These are phyloP conservation scores for Pseudomyrmex dendroicus DNA, from an alignment of 1,140 invertebrate species.

Conservation along the genomic window DNA sequence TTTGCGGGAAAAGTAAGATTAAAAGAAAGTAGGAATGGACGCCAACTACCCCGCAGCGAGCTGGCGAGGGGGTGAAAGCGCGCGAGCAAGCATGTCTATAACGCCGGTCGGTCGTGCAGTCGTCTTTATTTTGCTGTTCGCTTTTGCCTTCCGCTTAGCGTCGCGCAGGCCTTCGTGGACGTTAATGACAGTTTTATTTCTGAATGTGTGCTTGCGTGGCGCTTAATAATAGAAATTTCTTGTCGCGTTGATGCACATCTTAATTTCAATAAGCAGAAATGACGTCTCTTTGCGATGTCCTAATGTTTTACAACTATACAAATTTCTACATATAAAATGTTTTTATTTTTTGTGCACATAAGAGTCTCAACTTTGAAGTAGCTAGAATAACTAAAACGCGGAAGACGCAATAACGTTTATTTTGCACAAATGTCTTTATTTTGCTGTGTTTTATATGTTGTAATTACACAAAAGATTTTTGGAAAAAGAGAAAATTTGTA, in stretches of 20 bases:
- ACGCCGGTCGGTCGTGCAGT: conserved; percentile 61
- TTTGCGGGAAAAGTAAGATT: conserved; percentile 85
- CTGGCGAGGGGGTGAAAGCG: conserved; percentile 37
- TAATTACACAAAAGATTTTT: not conserved
- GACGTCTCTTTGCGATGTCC: not conserved
- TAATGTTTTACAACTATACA: not conserved
- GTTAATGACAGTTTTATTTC: conserved; percentile 51
- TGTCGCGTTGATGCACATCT: not conserved
- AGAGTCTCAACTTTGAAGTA: not conserved
- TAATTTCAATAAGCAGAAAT: not conserved
- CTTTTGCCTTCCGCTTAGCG: conserved; percentile 77
- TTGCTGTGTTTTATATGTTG: not conserved
- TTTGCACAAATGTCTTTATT: not conserved
- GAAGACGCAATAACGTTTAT: no score
- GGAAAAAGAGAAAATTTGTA: not conserved
- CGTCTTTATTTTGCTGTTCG: conserved; percentile 78
- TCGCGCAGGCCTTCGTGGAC: conserved; percentile 32
- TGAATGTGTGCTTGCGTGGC: not conserved
- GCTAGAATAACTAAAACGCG: no score
- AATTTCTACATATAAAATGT: not conserved
- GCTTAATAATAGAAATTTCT: conserved; percentile 20
- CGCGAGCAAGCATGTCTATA: conserved; percentile 66
- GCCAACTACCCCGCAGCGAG: conserved; percentile 76
- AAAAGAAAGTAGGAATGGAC: conserved; percentile 85
- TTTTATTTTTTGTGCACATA: not conserved